phyloP scores from a whole-genome alignment of 1,140 invertebrate genomes.

The Anthonomus grandis region DNA sequence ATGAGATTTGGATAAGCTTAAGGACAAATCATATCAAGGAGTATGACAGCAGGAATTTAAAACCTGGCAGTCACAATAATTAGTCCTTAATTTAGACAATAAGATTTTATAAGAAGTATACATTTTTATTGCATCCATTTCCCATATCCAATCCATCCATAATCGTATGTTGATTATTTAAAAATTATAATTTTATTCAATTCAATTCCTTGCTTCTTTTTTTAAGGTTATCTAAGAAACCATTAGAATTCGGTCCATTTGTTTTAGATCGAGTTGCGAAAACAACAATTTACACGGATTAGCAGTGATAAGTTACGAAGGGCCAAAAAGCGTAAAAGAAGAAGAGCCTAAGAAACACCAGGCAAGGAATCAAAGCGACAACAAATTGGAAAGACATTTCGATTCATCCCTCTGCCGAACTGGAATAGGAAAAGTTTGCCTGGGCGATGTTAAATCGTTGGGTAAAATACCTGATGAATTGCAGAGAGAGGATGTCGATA shows the following conservation, averaged over 20 bases:
- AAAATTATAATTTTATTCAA: not conserved
- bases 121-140: too few species aligned
- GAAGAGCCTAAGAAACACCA: not conserved
- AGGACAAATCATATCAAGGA: too few species aligned
- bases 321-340: constrained; percentile 18
- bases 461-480: constrained; percentile 53
- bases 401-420: constrained; percentile 43
- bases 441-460: constrained; percentile 56
- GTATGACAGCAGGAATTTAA: too few species aligned
- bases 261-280: constrained; percentile 50
- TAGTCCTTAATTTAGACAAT: too few species aligned
- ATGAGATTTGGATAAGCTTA: too few species aligned
- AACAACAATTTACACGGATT: constrained; percentile 51
- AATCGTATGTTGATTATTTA: too few species aligned
- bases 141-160: too few species aligned
- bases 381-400: constrained; percentile 48
- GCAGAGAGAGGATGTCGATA: constrained; percentile 49
- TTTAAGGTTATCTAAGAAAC: too few species aligned
- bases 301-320: constrained; percentile 57
- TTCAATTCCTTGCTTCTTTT: not conserved
- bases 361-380: constrained; percentile 28
- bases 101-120: too few species aligned
- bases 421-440: constrained; percentile 55
- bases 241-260: constrained; percentile 57
- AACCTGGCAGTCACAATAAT: too few species aligned